Percentiles rank a stretch among this genome's conserved stretches.
Evolutionary conservation across 2,113 vertebrate species (phyloP).

Genomic region (Microtus oregoni): DNA sequence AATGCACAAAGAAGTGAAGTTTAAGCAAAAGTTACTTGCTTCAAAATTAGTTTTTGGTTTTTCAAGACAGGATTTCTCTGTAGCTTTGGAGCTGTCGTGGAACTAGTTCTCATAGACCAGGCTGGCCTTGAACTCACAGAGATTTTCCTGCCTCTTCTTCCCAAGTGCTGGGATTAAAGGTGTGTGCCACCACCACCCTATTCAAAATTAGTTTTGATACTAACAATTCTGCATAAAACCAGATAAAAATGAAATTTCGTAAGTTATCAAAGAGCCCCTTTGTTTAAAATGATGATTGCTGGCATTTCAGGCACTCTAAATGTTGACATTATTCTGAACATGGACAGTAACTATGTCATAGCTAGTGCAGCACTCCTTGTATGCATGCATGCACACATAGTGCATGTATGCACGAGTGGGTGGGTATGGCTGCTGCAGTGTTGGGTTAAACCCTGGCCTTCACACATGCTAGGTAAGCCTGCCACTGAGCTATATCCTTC

Average conservation of each 20-base stretch:
- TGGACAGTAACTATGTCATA: conserved; percentile 18
- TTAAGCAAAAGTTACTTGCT: conserved; percentile 31
- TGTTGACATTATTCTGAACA: conserved; percentile 12
- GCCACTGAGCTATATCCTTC: neutral
- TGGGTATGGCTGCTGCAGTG: neutral
- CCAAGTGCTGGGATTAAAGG: too few relatives aligned
- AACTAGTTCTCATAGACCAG: too few relatives aligned
- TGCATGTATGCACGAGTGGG: neutral
- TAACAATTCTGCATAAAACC: conserved; percentile 14
- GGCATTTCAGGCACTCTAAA: conserved; percentile 42
- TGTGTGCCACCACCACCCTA: too few relatives aligned
- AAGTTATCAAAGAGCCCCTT: conserved; percentile 39
- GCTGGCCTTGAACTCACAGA: too few relatives aligned
- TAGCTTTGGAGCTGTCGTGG: too few relatives aligned
- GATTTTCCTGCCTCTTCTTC: too few relatives aligned
- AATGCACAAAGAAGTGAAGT: conserved; percentile 42
- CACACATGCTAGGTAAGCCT: neutral
- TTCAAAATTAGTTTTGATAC: conserved; percentile 51
- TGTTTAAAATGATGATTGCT: conserved; percentile 2
- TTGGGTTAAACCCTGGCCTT: neutral
- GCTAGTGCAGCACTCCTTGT: neutral
- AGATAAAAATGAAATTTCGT: neutral
- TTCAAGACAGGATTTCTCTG: too few relatives aligned
- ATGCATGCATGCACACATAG: neutral
- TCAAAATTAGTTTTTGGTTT: conserved; percentile 42